Base-by-base conservation (phyloP, 2,113 vertebrate species). In the Oriolus oriolus region DNA sequence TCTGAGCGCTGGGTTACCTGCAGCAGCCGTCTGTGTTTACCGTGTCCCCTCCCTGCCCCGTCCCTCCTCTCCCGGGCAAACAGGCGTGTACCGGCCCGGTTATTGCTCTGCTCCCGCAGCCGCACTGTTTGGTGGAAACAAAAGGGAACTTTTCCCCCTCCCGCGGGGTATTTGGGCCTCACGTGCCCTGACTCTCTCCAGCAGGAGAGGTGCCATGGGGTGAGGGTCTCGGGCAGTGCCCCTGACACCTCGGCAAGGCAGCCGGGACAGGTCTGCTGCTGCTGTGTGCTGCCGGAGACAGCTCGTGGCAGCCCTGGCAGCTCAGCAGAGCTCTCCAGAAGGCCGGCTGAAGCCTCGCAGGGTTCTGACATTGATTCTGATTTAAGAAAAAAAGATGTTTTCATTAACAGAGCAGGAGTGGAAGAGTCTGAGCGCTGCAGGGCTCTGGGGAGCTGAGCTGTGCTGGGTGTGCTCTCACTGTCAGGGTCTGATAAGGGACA, bases 31-130 rank as follows among this genome's bases (percentile, higher is more conserved):
- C 54, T 11, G 33, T 87, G 87, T 91, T 96, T 89, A 1, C 81
- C 5, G 0, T 19, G 85, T 88, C 78, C 90, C 77, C 85, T 93
- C 92, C 87, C 92, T 80, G 84, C 82, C 90, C 87, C 64, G 65
- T 87, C 19, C 69, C 84, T 68, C 8, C 30, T 66, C 50, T 54
- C 39, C 60, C 54, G 76, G 83, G 78, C 87, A 93, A 96, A 89
- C 92, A 93, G 92, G 90, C 24, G 39, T 20, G 87, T 5, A 10
- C 64, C 74, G 64, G 82, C 77, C 37, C 9, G n/a, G 71, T 26
- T 37, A 37, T 4, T 57, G 80, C 90, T 66, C 2, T 7, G 45
- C 60, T 84, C 47, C 77, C 2, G 6, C 41, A 17, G 78, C 63
- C 18, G 0, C 27, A 6, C 41, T 89, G 86, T 81, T 79, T 89